Percentiles rank a stretch among this genome's conserved stretches.
Conservation (phyloP, 2,888 invertebrate species). For the Hirtodrosophila trivittata region DNA sequence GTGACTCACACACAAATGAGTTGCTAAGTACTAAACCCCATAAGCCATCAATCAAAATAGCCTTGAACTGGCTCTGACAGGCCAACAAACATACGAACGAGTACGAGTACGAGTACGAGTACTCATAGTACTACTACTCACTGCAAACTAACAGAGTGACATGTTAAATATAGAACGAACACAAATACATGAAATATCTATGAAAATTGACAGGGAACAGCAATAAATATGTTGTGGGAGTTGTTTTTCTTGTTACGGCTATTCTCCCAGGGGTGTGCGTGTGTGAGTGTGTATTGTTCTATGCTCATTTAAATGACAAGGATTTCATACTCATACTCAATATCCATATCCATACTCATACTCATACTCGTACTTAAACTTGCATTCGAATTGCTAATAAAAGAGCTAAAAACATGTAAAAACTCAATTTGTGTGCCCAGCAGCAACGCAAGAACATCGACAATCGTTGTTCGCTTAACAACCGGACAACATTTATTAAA, state of each 20-base stretch:
- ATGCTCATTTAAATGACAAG: constrained; percentile 67
- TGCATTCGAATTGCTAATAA: constrained; percentile 33
- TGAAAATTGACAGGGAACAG: constrained; percentile 47
- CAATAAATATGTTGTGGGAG: constrained; percentile 30
- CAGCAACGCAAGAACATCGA: constrained; percentile 8
- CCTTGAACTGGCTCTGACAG: constrained; percentile 71
- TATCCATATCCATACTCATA: constrained; percentile 7
- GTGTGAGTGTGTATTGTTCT: constrained; percentile 63
- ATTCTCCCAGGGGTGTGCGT: constrained; percentile 20
- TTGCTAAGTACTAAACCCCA: constrained; percentile 21
- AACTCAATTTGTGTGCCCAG: constrained; percentile 60
- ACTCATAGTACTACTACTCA: constrained; percentile 12
- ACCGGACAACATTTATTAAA: constrained; percentile 60
- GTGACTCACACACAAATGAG: constrained; percentile 52
- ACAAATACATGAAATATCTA: constrained; percentile 36
- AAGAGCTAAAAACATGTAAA: constrained; percentile 50
- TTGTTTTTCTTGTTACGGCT: constrained; percentile 10
- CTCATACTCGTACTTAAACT: no score
- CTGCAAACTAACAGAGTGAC: constrained; percentile 20
- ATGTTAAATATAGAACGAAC: constrained; percentile 59
- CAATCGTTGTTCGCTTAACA: no score
- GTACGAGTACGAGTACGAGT: neutral
- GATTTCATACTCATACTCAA: constrained; percentile 37
- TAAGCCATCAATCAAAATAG: constrained; percentile 70
- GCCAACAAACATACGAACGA: constrained; percentile 13